Conservation (phyloP, 2,888 invertebrate genomes). For the Siphlonurus alternatus region DNA sequence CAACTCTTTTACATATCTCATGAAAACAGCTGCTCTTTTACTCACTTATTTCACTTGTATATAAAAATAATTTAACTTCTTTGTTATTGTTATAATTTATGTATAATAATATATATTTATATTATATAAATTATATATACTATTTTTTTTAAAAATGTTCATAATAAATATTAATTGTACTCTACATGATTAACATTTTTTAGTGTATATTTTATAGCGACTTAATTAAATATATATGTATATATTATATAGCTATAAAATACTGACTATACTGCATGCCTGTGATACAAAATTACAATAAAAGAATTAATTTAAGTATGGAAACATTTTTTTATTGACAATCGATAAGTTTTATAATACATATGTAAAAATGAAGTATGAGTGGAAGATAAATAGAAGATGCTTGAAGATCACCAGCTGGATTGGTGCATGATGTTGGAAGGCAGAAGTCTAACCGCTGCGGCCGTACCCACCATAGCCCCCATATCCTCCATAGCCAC, state of each 20-base stretch:
- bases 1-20: no score
- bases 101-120: no score
- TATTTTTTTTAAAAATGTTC: no score
- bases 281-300: no score
- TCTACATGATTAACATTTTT: not conserved
- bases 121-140: no score
- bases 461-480: conserved; percentile 1
- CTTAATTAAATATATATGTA: no score
- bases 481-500: not conserved
- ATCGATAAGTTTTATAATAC: not conserved
- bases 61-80: no score
- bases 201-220: not conserved
- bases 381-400: not conserved
- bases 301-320: not conserved
- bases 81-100: no score
- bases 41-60: no score
- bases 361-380: not conserved
- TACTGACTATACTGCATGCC: no score
- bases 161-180: not conserved
- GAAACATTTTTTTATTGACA: not conserved
- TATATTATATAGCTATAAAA: no score
- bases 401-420: not conserved
- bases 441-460: not conserved
- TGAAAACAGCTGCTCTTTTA: no score
- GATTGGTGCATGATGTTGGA: not conserved